phyloP scores from a whole-genome alignment of 2,888 invertebrate genomes.

The Drosophila pseudotakahashii region DNA sequence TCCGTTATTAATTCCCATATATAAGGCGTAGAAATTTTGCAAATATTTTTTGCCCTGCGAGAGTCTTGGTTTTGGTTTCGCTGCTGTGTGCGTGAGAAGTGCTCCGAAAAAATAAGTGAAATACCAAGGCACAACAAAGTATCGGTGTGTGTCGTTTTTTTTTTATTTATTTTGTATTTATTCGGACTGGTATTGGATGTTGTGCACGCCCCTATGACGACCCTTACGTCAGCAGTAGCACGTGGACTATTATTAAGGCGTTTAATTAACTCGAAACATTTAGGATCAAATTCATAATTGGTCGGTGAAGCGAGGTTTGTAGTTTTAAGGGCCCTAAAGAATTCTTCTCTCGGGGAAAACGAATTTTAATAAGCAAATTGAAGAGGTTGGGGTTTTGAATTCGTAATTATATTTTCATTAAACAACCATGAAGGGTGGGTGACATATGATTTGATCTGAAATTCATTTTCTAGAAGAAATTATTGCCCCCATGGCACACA shows the following conservation, averaged over 20 bases:
- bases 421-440: constrained; percentile 22
- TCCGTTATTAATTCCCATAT: neutral
- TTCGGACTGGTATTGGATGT: constrained; percentile 53
- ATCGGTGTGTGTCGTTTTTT: constrained; percentile 35
- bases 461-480: constrained; percentile 68
- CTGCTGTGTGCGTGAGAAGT: constrained; percentile 32
- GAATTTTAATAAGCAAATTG: neutral
- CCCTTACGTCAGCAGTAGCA: constrained; percentile 83
- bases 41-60: constrained; percentile 5
- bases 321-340: neutral
- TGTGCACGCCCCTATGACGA: constrained; percentile 82
- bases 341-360: too few relatives aligned
- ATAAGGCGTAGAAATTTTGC: constrained; percentile 19
- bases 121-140: constrained; percentile 24
- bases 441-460: constrained; percentile 64
- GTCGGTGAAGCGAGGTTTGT: neutral
- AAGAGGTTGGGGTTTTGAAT: neutral
- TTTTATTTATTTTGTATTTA: constrained; percentile 5
- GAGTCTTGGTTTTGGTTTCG: constrained; percentile 20
- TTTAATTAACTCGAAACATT: constrained; percentile 72
- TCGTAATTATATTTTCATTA: neutral
- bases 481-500: constrained; percentile 58
- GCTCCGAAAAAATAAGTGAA: constrained; percentile 32
- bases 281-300: constrained; percentile 69
- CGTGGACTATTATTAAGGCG: constrained; percentile 80